Evolutionary conservation across 2,797 vertebrate genomes (phyloP), one percentile per base, ranked within the genome.

Genomic region (Knipowitschia caucasica): DNA sequence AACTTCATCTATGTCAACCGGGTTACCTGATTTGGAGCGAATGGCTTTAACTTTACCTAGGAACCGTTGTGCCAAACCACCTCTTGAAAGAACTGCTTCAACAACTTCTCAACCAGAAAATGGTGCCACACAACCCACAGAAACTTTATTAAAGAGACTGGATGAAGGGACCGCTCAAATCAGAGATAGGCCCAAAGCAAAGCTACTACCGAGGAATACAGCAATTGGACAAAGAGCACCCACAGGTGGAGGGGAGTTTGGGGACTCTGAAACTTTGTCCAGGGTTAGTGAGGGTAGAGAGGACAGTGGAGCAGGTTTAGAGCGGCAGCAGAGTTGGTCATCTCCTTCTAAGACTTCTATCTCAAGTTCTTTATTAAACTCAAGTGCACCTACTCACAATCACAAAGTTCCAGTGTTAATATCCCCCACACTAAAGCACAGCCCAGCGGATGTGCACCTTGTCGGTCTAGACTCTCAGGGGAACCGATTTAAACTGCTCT

Each of bases 391-490:
- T 49, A 90, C 94, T 65, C 95, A 98, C 81, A 99, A 97, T 87
- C 96, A 99, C 90, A 98, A 98, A 92, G 97, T 99, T 78, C 95
- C 96, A 0, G 97, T 99, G 64, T 90, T 98, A 52, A 99, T 99
- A 84, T 99, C 96, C 6, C 97, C 96, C 53, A 96, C 96, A 20
- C 84, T 95, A 67, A 98, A 96, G 85, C 94, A 95, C 82, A 91
- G 91, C 83, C 89, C 94, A n/a, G 91, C 92, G 2, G 95, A 98
- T 0, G 93, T 93, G 73, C 96, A 98, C 85, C 89, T 95, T 50
- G 94, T 98, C 18, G 97, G 94, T 63, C 92, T 96, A 55, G 97
- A 99, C 92, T 99, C 96, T 90, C 95, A 98, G 93, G 96, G 97
- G 88, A 98, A 99, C 85, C 95, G 95, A 67, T 99, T 98, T 80